Evolutionary conservation across 2,797 vertebrate genomes (phyloP), one percentile per base, ranked within the genome.

Genomic region (Setipinna tenuifilis): DNA sequence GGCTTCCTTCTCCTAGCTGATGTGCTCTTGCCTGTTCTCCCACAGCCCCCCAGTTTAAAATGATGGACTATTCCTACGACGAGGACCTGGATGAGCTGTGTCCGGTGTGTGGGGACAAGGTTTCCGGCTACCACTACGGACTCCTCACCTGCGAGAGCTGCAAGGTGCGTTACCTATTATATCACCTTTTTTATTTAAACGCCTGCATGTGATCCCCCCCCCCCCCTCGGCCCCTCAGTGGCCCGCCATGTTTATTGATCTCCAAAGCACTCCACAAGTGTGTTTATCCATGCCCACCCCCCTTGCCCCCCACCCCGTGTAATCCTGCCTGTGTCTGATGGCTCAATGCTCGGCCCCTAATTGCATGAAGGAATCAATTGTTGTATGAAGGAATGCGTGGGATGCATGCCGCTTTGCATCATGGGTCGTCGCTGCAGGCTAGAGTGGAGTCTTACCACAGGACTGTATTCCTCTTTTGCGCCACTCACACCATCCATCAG

Each of bases 41-140:
- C 94, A 99, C 94, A 99, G 98, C 97, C 85, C 97, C 96, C 92
- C 98, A 98, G 93, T 96, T 98, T 96, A 99, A 99, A 96, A 99
- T 99, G 98, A 99, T 99, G 97, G 98, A 98, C 96, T 99, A 99
- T 93, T 97, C 98, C 80, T 99, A 99, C 1, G 98, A 99, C 91
- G 98, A 99, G 94, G 98, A 99, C 90, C 93, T 99, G 88, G 98
- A 99, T 92, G 98, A 99, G 91, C 96, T 99, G 91, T 99, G 98
- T 93, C 98, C 98, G 1, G 98, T 99, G 88, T 99, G 98, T 86
- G 98, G 98, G 92, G 98, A 99, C 94, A 99, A 99, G 94, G 98
- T 99, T 88, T 99, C 98, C 83, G 98, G 98, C 31, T 99, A 99
- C 93, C 98, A 99, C 92, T 99, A 99, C 50, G 98, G 98, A 90